Percentiles rank a stretch among this genome's conserved stretches.
Conservation (phyloP, 2,797 vertebrate species). For the Gallinago nigripennis region DNA sequence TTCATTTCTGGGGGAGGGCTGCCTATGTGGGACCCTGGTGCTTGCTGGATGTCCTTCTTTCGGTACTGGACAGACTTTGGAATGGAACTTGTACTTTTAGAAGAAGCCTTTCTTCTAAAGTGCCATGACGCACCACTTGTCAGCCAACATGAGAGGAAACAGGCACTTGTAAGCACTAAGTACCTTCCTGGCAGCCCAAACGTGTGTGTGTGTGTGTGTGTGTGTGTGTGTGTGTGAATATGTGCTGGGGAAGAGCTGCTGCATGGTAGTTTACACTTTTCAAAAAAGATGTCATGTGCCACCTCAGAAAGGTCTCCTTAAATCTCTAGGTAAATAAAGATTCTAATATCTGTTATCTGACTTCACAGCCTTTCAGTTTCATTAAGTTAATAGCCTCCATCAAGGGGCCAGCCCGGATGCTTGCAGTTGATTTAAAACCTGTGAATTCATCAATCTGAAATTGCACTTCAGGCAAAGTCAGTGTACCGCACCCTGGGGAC, state of each 20-base stretch:
- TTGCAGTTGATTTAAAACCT: constrained; percentile 61
- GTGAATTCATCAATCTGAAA: constrained; percentile 63
- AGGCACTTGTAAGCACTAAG: neutral
- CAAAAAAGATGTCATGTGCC: neutral
- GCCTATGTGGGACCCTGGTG: accelerated
- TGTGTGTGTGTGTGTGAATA: neutral
- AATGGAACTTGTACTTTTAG: neutral
- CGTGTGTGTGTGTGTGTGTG: too few species aligned
- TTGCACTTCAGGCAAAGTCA: constrained; percentile 39
- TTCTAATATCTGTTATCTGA: constrained; percentile 58
- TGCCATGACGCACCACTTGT: neutral
- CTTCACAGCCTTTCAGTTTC: constrained; percentile 63
- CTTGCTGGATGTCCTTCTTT: neutral
- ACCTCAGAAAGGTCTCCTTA: constrained; percentile 40
- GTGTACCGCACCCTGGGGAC: neutral
- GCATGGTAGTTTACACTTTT: neutral
- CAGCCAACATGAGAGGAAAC: neutral
- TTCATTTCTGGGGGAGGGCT: accelerated
- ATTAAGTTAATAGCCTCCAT: constrained; percentile 64
- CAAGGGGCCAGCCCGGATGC: constrained; percentile 30
- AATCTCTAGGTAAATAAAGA: constrained; percentile 58
- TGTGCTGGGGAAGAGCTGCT: neutral
- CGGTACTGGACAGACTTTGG: neutral
- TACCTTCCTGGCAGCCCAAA: neutral
- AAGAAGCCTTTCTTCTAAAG: neutral